Percentiles rank a stretch among this genome's conserved stretches.
These are phyloP conservation scores for Pangasius macronema DNA, from an alignment of 2,797 vertebrate species.

Conservation along the genomic window DNA sequence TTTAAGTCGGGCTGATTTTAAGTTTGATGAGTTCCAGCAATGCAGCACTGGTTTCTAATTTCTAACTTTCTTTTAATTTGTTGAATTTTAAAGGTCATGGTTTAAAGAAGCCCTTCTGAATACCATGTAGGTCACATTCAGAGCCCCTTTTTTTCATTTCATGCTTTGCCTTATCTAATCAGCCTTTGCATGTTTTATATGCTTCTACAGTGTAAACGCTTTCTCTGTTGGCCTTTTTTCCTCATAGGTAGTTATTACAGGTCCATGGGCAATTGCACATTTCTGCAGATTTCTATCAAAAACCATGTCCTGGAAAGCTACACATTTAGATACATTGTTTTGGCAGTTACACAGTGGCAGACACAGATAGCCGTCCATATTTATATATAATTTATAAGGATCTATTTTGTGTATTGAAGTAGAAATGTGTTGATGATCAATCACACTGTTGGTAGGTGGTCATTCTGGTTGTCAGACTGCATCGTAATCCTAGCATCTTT, in stretches of 20 bases:
- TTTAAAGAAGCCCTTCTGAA: conserved; percentile 59
- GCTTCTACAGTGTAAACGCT: conserved; percentile 51
- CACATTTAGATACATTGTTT: conserved; percentile 62
- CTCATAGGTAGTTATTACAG: conserved; percentile 51
- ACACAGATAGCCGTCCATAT: conserved; percentile 67
- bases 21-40: conserved; percentile 3
- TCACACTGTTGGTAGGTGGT: conserved; percentile 69
- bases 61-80: conserved; percentile 55
- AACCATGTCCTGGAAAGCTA: conserved; percentile 67
- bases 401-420: conserved; percentile 84
- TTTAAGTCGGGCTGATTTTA: conserved; percentile 21
- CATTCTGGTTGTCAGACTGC: conserved; percentile 65
- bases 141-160: conserved; percentile 65
- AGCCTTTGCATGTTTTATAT: conserved; percentile 59
- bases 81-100: conserved; percentile 51
- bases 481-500: conserved; percentile 74
- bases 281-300: conserved; percentile 59
- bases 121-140: conserved; percentile 77
- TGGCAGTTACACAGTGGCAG: conserved; percentile 61
- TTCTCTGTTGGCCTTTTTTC: conserved; percentile 67
- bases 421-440: conserved; percentile 75
- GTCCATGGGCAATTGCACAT: conserved; percentile 62
- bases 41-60: conserved; percentile 43
- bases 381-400: conserved; percentile 82
- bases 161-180: conserved; percentile 76